A percentile compares a stretch with the other conserved stretches of the same genome.
Evolutionary conservation across 2,113 vertebrate species (phyloP).

Genomic region (Atlantisia rogersi): DNA sequence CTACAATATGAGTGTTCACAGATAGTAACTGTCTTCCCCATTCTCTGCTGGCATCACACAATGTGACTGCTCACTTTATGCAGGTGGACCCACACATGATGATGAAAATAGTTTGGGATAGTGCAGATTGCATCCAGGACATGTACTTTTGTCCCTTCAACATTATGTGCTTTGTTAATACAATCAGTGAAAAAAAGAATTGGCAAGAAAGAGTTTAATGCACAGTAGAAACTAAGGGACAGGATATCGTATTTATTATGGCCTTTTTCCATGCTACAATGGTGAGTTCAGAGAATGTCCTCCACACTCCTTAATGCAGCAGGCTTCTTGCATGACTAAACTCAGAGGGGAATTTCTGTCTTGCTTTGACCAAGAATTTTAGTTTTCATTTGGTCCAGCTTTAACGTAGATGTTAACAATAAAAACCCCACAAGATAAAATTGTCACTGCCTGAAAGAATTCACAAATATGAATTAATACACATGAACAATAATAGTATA

Average conservation of each 20-base stretch:
- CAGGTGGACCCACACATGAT: not conserved
- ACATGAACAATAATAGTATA: rapidly evolving
- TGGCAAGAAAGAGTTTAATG: not conserved
- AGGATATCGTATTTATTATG: not conserved
- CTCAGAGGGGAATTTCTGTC: not conserved
- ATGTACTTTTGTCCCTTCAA: not conserved
- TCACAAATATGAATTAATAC: not conserved
- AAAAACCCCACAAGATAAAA: not conserved
- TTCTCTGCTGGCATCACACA: not conserved
- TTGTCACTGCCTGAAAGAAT: not conserved
- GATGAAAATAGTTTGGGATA: not conserved
- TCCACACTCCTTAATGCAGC: not conserved
- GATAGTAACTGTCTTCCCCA: not conserved
- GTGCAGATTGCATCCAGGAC: not conserved
- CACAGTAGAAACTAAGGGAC: not conserved
- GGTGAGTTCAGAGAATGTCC: not conserved
- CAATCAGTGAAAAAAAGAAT: not conserved
- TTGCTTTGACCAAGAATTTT: not conserved
- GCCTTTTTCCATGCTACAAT: not conserved
- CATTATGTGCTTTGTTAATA: not conserved
- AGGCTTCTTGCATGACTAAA: not conserved
- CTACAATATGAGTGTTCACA: not conserved
- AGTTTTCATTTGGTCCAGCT: not conserved
- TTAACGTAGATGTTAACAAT: not conserved
- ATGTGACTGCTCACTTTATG: not conserved